Percentiles rank a stretch among this genome's conserved stretches.
Conservation (phyloP, 2,113 vertebrate genomes). For the Cercocebus atys region DNA sequence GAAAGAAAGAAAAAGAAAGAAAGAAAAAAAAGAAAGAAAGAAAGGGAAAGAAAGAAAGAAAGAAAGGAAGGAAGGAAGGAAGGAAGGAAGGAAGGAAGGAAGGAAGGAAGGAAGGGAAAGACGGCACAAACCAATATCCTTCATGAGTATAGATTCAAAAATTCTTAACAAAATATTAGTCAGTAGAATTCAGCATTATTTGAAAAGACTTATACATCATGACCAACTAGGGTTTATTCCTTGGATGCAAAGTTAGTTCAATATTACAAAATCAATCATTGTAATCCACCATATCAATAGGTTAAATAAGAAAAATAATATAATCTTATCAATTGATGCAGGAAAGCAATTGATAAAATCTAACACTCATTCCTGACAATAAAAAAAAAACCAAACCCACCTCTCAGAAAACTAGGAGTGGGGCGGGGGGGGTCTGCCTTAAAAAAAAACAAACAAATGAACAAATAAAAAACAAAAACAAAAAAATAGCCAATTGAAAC, state of each 20-base stretch:
- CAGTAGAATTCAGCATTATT: neutral
- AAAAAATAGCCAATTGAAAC: neutral
- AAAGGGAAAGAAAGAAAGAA: accelerated
- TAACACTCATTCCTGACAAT: too few relatives aligned
- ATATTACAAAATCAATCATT: neutral
- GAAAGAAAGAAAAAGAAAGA: neutral
- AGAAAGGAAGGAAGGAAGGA: too few relatives aligned
- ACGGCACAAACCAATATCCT: neutral
- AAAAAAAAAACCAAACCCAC: neutral
- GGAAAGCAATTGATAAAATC: too few relatives aligned
- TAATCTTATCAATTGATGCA: too few relatives aligned
- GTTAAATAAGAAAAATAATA: too few relatives aligned
- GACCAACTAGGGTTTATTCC: neutral
- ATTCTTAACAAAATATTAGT: too few relatives aligned
- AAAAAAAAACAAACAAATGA: too few relatives aligned
- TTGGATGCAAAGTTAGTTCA: neutral
- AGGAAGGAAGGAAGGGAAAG: too few relatives aligned
- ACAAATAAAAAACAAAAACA: too few relatives aligned
- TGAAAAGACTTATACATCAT: neutral
- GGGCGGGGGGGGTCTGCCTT: too few relatives aligned
- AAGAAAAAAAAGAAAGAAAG: too few relatives aligned
- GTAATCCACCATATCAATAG: neutral
- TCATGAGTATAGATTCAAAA: too few relatives aligned
- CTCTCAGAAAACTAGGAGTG: neutral
- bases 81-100: neutral